Evolutionary conservation across 2,113 vertebrate genomes (phyloP).

Genomic region (Pedetes capensis): DNA sequence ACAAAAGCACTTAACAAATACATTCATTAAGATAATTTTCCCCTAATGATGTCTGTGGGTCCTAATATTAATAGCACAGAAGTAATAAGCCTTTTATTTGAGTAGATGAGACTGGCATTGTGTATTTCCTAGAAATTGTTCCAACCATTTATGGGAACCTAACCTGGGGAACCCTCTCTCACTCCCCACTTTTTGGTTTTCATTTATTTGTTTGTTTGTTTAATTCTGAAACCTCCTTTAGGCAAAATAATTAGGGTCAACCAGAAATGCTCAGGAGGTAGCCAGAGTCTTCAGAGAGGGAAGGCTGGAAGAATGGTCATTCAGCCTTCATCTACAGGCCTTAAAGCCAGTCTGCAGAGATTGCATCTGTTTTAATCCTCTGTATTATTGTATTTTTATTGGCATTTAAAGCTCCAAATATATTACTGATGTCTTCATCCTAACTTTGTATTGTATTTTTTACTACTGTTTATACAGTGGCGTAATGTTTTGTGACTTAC

Average conservation of each 20-base stretch:
- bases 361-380: neutral
- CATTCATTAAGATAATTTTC: neutral
- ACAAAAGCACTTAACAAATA: neutral
- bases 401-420: neutral
- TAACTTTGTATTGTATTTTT: neutral
- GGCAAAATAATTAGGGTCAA: neutral
- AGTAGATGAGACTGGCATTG: neutral
- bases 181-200: neutral
- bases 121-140: constrained; percentile 30
- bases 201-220: neutral
- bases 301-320: neutral
- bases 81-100: neutral
- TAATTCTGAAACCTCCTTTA: neutral
- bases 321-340: neutral
- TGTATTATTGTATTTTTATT: neutral
- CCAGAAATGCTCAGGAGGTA: neutral
- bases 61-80: neutral
- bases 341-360: neutral
- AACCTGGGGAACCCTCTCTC: neutral
- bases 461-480: neutral
- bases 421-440: neutral
- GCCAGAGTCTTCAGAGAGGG: neutral
- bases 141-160: neutral
- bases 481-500: neutral
- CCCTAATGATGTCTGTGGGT: neutral